Evolutionary conservation across 1,140 invertebrate species (phyloP).

Genomic region (Scaptomyza graminum): DNA sequence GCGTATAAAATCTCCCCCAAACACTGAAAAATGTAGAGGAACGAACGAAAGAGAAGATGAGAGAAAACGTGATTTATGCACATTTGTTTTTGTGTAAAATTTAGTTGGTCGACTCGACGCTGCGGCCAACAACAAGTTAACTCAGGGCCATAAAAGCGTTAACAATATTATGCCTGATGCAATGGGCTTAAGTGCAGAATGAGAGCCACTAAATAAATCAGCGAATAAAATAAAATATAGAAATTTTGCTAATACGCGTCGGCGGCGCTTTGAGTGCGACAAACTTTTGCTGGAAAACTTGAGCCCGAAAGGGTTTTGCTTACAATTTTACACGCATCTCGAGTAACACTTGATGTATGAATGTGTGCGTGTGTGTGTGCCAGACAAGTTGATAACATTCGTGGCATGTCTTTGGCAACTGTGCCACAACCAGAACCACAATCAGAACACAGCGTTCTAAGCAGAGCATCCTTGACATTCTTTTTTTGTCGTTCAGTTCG

Average conservation of each 20-base stretch:
- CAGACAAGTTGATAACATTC: slow-evolving; percentile 35
- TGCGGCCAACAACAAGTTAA: slow-evolving; percentile 50
- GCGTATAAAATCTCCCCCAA: slow-evolving; percentile 27
- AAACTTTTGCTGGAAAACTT: slow-evolving; percentile 11
- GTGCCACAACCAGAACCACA: slow-evolving; percentile 32
- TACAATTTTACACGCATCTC: slow-evolving; percentile 40
- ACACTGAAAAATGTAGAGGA: not conserved
- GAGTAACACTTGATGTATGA: slow-evolving; percentile 19
- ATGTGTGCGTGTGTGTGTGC: not conserved
- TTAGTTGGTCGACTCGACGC: slow-evolving; percentile 24
- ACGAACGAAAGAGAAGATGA: not conserved
- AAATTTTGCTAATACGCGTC: slow-evolving; percentile 5
- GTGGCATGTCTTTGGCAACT: slow-evolving; percentile 37
- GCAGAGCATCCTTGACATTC: slow-evolving; percentile 26
- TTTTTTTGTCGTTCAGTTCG: not conserved
- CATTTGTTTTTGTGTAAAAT: slow-evolving; percentile 44
- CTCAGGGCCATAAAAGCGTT: slow-evolving; percentile 51
- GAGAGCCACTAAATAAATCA: slow-evolving; percentile 50
- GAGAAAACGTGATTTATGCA: slow-evolving; percentile 48
- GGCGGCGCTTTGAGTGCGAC: slow-evolving; percentile 13
- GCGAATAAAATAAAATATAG: slow-evolving; percentile 36
- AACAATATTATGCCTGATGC: slow-evolving; percentile 47
- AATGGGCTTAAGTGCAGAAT: slow-evolving; percentile 3
- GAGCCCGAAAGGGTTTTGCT: slow-evolving; percentile 32
- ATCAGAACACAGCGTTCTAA: slow-evolving; percentile 2